Evolutionary conservation across 2,797 vertebrate genomes (phyloP), one percentile per base, ranked within the genome.

Genomic region (Pseudomugil gertrudae): DNA sequence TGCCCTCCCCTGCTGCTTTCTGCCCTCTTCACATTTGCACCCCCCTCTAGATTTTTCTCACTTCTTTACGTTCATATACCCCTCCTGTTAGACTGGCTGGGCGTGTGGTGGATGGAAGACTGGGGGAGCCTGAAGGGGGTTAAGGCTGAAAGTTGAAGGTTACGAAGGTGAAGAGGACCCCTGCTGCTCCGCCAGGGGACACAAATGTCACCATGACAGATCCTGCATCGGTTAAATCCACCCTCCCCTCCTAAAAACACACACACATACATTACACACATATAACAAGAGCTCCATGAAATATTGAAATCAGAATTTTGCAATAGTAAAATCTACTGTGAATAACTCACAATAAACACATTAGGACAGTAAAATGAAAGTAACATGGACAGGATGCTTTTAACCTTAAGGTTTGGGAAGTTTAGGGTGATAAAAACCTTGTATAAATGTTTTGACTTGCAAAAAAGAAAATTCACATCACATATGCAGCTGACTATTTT

Each of bases 91-190:
- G 80, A 77, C 61, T 51, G 79, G 77, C 69, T 69, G 79, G 82
- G 79, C 69, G 85, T 90, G 84, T 81, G 89, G 85, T 84, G 88
- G 85, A 84, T 87, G 74, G 84, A 86, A 90, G 91, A 52, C 27
- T 52, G 50, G 84, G 88, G 92, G 78, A 78, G 84, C 71, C 90
- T 89, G 89, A 90, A 90, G 88, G 90, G 82, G 90, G 90, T 92
- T 85, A 91, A 89, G 90, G 91, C 93, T 93, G 92, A 92, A 92
- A 94, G 94, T 92, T 94, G 94, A 94, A 95, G 94, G 93, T 93
- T 94, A 93, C 72, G 63, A 90, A 87, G 94, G 92, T 92, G 91
- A 94, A 92, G 87, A 85, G 85, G 87, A 90, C 81, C 84, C 93
- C 93, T 84, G 92, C 93, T 92, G 93, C 80, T 91, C 80, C 72